Conservation (phyloP, 2,888 invertebrate species). For the Diaphora mendica region DNA sequence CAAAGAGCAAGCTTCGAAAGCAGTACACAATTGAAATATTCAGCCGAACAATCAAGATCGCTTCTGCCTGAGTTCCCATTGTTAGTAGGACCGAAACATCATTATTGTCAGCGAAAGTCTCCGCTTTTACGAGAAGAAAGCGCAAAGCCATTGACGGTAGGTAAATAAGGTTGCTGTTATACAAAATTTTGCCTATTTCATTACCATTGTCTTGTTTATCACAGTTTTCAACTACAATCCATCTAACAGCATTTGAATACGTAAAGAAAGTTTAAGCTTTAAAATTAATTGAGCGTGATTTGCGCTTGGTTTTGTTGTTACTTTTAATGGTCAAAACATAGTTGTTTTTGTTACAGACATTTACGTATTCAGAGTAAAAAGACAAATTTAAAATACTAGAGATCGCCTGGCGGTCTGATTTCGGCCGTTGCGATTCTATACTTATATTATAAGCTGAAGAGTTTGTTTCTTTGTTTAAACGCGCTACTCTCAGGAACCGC, state of each 20-base stretch:
- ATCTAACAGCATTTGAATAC: conserved; percentile 44
- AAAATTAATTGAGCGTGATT: conserved; percentile 49
- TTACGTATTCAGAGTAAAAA: background rate
- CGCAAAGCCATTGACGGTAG: conserved; percentile 68
- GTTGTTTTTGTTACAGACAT: background rate
- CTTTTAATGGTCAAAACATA: background rate
- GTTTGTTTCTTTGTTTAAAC: too few species aligned
- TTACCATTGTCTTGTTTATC: conserved; percentile 52
- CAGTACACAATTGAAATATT: conserved; percentile 69
- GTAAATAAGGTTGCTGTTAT: conserved; percentile 64
- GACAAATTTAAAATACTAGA: background rate
- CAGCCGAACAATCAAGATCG: conserved; percentile 69
- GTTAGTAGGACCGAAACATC: conserved; percentile 68
- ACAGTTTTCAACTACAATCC: conserved; percentile 45
- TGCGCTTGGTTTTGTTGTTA: conserved; percentile 21
- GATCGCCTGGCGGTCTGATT: background rate
- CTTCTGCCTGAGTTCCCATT: conserved; percentile 62
- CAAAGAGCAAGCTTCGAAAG: conserved; percentile 58
- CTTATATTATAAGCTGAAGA: too few species aligned
- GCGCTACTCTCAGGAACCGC: too few species aligned
- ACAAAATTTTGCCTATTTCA: conserved; percentile 57
- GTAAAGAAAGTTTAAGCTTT: conserved; percentile 44
- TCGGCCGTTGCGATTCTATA: background rate
- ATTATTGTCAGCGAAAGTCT: conserved; percentile 73
- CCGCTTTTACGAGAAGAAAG: conserved; percentile 70